A percentile compares a stretch with the other conserved stretches of the same genome.
Evolutionary conservation across 2,113 vertebrate species (phyloP).

Genomic region (Sigmodon hispidus): DNA sequence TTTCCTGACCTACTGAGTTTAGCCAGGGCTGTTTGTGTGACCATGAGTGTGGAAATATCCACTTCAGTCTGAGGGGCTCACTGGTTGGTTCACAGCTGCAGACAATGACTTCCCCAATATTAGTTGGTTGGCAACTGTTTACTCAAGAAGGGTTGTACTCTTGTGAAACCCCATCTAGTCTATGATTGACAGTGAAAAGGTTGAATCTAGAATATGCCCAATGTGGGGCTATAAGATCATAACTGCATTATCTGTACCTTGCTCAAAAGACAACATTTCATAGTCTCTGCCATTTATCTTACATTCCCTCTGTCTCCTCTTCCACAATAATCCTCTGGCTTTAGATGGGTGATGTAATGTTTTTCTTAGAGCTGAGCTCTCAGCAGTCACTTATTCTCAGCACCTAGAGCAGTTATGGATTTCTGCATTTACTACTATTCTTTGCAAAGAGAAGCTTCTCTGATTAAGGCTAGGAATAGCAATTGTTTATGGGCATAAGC

Average conservation of each 20-base stretch:
- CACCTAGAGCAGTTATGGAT: background rate
- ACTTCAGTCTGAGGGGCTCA: background rate
- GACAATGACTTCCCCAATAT: background rate
- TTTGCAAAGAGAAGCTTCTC: background rate
- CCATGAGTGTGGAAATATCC: too few relatives aligned
- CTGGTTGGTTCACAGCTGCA: background rate
- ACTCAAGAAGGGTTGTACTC: too few relatives aligned
- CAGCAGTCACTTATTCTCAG: background rate
- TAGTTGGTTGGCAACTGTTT: background rate
- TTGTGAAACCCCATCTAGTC: background rate
- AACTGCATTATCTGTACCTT: background rate
- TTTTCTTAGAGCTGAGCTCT: background rate
- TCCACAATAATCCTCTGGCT: background rate
- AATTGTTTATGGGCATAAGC: background rate
- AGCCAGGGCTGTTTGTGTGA: background rate
- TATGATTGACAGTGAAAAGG: background rate
- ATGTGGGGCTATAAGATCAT: background rate
- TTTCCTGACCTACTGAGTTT: background rate
- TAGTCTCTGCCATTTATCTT: background rate
- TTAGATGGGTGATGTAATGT: background rate
- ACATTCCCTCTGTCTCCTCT: background rate
- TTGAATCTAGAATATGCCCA: background rate
- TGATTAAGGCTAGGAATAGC: background rate
- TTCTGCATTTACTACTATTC: background rate
- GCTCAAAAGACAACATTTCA: background rate